Evolutionary conservation across 2,888 invertebrate genomes (phyloP).

Genomic region (Phymatocera aterrima): DNA sequence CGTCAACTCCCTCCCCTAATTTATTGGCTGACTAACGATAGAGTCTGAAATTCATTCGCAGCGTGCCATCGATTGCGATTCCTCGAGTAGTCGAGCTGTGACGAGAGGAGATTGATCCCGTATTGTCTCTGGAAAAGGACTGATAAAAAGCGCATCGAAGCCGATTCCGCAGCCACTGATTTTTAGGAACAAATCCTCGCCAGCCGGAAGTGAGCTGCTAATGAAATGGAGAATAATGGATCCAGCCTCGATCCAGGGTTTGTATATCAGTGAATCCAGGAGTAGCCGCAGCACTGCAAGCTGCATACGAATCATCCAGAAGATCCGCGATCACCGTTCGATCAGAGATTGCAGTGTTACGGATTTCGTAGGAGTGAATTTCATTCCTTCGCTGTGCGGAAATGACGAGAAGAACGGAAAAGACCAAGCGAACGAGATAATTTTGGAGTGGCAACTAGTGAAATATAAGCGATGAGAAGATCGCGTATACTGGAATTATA

Average conservation of each 20-base stretch:
- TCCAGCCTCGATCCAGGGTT: conserved; percentile 6
- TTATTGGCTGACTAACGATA: neutral
- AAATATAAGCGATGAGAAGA: neutral
- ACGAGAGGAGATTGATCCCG: too few relatives aligned
- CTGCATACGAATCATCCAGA: conserved; percentile 1
- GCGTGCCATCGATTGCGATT: neutral
- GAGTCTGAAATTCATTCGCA: neutral
- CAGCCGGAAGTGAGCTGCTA: neutral
- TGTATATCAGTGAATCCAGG: neutral
- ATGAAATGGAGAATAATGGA: neutral
- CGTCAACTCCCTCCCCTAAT: too few relatives aligned
- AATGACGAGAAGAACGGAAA: too few relatives aligned
- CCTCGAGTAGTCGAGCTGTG: too few relatives aligned
- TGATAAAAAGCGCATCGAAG: too few relatives aligned
- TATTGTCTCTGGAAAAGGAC: too few relatives aligned
- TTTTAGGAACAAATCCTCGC: neutral
- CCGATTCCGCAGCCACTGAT: neutral
- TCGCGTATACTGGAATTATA: neutral
- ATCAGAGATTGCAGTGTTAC: too few relatives aligned
- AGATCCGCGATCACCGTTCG: neutral
- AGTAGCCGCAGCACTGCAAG: neutral
- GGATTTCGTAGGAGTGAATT: too few relatives aligned
- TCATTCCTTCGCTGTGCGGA: too few relatives aligned
- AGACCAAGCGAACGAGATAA: neutral
- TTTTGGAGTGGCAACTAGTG: neutral